Base-by-base conservation (phyloP, 2,888 invertebrate genomes). In the Troglohyphantes excavatus region DNA sequence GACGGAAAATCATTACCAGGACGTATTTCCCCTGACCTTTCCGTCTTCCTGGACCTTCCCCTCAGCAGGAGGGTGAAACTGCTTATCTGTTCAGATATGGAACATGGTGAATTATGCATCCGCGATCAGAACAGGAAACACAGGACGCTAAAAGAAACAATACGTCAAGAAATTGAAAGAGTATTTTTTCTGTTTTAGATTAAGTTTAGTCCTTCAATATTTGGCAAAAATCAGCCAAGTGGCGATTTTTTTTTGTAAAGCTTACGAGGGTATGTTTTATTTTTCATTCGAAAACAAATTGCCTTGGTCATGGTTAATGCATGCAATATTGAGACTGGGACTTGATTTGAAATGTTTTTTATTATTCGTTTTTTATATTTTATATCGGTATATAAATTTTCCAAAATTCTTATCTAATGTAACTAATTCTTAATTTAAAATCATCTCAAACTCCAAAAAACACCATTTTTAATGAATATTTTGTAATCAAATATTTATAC, bases 1-100 rank as follows among this genome's bases (percentile, higher is more conserved):
- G 82, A 70, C 82, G 61, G 26, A 82, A 82, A 70, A 82, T 70
- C 68, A 82, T 82, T 82, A 70, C 70, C 61, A n/a, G 23, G 21
- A 61, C 70, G 70, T 70, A 23, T 33, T 78, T 39, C 70, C 43
- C 70, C 82, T 39, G 7, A 67, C 68, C n/a, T 39, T 11, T 27
- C 19, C 27, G n/a, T 59, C 27, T 17, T 11, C 13, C 26, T 11
- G n/a, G 27, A 43, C 59, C 23, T 76, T 61, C 33, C 53, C 13
- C 19, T 6, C 27, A n/a, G 19, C 65, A 73, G 6, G 13, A 23
- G 39, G 13, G 19, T 7, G 11, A 46, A 46, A 46, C 27, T 3
- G 43, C 23, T 70, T 70, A 29, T 67, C 53, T 29, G 21, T 23
- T 21, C 6, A n/a, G 63, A 19, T 81, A 68, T 81, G 67, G 46